Evolutionary conservation across 2,113 vertebrate species (phyloP).

Genomic region (Psittacula cyanocephala): DNA sequence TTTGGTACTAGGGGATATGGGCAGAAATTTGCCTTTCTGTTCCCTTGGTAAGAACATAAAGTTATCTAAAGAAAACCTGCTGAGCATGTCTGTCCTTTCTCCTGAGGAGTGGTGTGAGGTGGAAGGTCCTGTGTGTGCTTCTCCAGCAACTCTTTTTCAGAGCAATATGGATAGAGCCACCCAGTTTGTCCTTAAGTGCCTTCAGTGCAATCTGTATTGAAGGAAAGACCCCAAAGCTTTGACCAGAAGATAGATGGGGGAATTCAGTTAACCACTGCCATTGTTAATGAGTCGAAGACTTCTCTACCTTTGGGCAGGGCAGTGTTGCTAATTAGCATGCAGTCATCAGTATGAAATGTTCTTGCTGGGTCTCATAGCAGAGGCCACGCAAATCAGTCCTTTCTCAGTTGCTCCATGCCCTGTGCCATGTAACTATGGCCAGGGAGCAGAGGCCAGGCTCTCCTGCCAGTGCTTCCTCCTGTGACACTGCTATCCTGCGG

Average conservation of each 20-base stretch:
- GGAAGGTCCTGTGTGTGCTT: background rate
- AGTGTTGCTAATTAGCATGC: background rate
- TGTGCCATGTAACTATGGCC: background rate
- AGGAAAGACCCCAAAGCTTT: background rate
- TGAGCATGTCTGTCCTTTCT: background rate
- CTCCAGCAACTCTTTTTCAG: background rate
- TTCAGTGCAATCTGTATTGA: background rate
- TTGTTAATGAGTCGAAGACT: background rate
- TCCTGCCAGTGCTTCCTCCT: background rate
- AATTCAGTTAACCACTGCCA: background rate
- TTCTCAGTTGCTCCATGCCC: background rate
- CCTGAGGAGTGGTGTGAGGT: background rate
- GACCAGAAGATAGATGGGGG: background rate
- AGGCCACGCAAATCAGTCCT: rapidly evolving
- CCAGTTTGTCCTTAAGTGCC: background rate
- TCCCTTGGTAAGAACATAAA: background rate
- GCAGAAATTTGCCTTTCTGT: background rate
- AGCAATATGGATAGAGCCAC: background rate
- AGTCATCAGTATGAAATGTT: background rate
- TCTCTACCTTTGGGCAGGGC: background rate
- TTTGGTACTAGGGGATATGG: background rate
- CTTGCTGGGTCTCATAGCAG: background rate
- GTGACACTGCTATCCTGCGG: background rate
- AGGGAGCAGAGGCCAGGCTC: background rate
- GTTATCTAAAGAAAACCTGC: background rate